phyloP scores from a whole-genome alignment of 2,113 vertebrate species.

The Platanista minor region DNA sequence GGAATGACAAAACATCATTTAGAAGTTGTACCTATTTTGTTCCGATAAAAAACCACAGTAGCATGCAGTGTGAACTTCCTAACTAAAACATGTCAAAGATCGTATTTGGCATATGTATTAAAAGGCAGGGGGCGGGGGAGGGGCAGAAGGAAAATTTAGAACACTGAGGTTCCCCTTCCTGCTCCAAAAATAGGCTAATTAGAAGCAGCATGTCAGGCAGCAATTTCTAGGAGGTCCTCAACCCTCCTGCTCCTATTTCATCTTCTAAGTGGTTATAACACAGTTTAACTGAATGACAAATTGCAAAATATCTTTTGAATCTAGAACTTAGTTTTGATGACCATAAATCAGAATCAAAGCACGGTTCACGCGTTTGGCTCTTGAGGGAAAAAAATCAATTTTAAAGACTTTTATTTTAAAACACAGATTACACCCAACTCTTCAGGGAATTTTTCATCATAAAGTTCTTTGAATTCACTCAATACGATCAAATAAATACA shows the following conservation, averaged over 20 bases:
- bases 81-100: neutral
- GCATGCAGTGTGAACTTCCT: neutral
- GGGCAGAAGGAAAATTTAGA: fast-evolving
- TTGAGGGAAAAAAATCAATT: constrained; percentile 41
- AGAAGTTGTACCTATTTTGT: neutral
- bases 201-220: neutral
- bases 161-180: neutral
- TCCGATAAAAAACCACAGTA: neutral
- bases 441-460: constrained; percentile 49
- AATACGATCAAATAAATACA: constrained; percentile 48
- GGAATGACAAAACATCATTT: neutral
- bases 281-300: neutral
- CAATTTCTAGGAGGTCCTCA: neutral
- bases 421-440: constrained; percentile 44
- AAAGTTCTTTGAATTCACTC: constrained; percentile 40
- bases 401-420: constrained; percentile 64
- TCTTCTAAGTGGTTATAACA: neutral
- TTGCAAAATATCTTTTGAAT: neutral
- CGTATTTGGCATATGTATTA: neutral
- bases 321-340: neutral
- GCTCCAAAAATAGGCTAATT: neutral
- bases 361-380: constrained; percentile 4
- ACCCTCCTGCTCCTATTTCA: neutral
- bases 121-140: neutral
- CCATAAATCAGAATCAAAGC: constrained; percentile 46